Base-by-base conservation (phyloP, 2,888 invertebrate species). In the Caenorhabditis sp. region DNA sequence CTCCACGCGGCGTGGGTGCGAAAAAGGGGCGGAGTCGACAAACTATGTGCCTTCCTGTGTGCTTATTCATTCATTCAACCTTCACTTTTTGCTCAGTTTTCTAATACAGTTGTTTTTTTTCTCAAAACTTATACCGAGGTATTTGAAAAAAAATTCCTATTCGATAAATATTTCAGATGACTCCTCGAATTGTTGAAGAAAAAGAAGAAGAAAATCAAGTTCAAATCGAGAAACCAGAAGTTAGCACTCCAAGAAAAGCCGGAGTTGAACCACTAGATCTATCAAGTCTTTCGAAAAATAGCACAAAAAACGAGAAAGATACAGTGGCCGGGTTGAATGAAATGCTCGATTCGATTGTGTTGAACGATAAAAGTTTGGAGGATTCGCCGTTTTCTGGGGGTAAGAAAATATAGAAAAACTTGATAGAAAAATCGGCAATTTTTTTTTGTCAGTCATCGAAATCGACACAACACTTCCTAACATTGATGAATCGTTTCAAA, bases 181-280 rank as follows among this genome's bases (percentile, higher is more conserved):
- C 55, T 12, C 14, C 55, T 6, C 19, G 51, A 51, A 23, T 23
- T 5, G 51, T 21, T 6, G 51, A 51, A 51, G 51, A 23, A 19
- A 51, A 51, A 10, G 51, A 19, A 12, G 51, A 51, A 51, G 21
- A 21, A 17, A 17, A n/a, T 23, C 14, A 3, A 4, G 8, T 4
- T 2, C 27, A n/a, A 8, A 24, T 1, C 5, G 23, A 55, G 23
- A 54, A n/a, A n/a, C n/a, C n/a, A n/a, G n/a, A n/a, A n/a, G n/a
- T n/a, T n/a, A n/a, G 26, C 5, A 55, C 26, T 17, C 55, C 55
- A 10, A 3, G 55, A 4, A 24, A n/a, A 26, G 26, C 27, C 1
- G 55, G 55, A 8, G 27, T 55, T 27, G 55, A 55, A 31, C 55
- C 55, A 31, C 27, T 55, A 27, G 27, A 55, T 55, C 17, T 55